Percentiles rank a stretch among this genome's conserved stretches.
Evolutionary conservation across 2,888 invertebrate genomes (phyloP).

Genomic region (Malthinus flaveolus): DNA sequence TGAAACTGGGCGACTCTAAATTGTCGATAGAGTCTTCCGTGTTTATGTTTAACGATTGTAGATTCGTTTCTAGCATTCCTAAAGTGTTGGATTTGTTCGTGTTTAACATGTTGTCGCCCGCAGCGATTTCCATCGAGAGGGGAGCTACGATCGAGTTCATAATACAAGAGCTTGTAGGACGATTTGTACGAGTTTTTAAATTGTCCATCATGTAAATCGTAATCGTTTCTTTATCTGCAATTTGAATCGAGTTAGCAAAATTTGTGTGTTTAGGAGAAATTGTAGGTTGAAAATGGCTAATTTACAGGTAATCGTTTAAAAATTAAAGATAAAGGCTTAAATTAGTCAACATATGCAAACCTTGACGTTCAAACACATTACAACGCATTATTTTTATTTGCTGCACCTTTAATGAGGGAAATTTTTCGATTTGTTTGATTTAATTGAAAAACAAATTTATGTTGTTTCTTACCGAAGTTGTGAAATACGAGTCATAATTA

Average conservation of each 20-base stretch:
- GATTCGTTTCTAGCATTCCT: slow-evolving; percentile 18
- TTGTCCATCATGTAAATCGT: slow-evolving; percentile 34
- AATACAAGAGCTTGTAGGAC: slow-evolving; percentile 40
- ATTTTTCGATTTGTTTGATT: not conserved
- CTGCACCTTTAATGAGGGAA: not conserved
- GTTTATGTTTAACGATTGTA: slow-evolving; percentile 34
- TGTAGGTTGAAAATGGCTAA: too few relatives aligned
- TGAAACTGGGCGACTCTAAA: slow-evolving; percentile 53
- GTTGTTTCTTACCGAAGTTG: slow-evolving; percentile 30
- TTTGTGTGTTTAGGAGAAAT: too few relatives aligned
- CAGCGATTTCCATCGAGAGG: slow-evolving; percentile 28
- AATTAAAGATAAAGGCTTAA: too few relatives aligned
- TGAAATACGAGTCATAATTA: slow-evolving; percentile 21
- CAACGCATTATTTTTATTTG: slow-evolving; percentile 21
- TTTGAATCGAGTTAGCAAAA: too few relatives aligned
- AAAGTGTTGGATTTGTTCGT: slow-evolving; percentile 14
- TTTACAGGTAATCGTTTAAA: too few relatives aligned
- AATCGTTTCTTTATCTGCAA: too few relatives aligned
- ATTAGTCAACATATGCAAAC: slow-evolving; percentile 3
- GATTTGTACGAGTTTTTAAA: slow-evolving; percentile 29
- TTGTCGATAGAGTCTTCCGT: slow-evolving; percentile 23
- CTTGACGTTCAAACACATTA: slow-evolving; percentile 21
- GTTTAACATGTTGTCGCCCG: slow-evolving; percentile 14
- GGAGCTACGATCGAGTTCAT: slow-evolving; percentile 44
- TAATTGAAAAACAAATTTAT: not conserved